These are phyloP conservation scores for Beaufortia kweichowensis DNA, from an alignment of 2,113 vertebrate species.

Conservation along the genomic window DNA sequence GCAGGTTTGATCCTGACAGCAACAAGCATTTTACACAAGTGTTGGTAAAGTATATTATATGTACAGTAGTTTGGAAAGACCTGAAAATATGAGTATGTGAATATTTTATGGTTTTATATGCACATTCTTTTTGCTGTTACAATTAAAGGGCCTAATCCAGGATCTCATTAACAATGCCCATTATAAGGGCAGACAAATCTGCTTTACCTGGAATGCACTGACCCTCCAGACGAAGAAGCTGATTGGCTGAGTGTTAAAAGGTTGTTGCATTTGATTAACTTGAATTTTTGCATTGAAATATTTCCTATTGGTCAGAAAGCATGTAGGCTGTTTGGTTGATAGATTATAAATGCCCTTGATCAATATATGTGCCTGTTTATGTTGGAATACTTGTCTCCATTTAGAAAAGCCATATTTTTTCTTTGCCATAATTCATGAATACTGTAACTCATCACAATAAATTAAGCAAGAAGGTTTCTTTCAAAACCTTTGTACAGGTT, in stretches of 20 bases:
- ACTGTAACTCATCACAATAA: no score
- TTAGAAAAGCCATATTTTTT: background rate
- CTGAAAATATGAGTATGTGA: background rate
- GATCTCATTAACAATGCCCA: slow-evolving; percentile 50
- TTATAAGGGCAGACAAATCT: slow-evolving; percentile 45
- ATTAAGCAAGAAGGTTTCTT: no score
- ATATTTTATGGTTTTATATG: background rate
- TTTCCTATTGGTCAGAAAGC: slow-evolving; percentile 34
- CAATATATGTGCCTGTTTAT: background rate
- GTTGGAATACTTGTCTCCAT: no score
- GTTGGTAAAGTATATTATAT: background rate
- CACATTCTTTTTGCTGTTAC: background rate
- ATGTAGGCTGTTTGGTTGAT: slow-evolving; percentile 19
- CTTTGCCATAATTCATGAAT: background rate
- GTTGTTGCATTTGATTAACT: slow-evolving; percentile 34
- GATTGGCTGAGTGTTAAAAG: slow-evolving; percentile 36
- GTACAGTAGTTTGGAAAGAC: background rate
- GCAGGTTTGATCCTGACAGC: background rate
- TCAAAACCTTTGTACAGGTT: no score
- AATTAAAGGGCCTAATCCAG: slow-evolving; percentile 37
- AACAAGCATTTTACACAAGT: background rate
- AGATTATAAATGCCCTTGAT: slow-evolving; percentile 4
- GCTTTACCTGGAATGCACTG: slow-evolving; percentile 32
- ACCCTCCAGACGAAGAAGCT: background rate
- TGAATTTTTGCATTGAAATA: background rate